Evolutionary conservation across 2,888 invertebrate genomes (phyloP).

Genomic region (Azorinus chamasolen): DNA sequence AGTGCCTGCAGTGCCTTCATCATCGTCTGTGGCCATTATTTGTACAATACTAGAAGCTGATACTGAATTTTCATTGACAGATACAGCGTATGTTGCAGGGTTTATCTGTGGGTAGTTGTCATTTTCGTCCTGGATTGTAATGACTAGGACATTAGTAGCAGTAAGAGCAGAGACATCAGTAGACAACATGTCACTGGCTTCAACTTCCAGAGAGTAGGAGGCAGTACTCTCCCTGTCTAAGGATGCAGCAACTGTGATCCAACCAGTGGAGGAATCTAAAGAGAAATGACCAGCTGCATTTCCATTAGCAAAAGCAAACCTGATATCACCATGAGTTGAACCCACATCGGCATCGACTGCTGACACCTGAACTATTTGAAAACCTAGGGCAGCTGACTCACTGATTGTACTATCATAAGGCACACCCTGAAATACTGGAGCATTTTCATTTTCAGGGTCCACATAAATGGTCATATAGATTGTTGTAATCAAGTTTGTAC

Average conservation of each 20-base stretch:
- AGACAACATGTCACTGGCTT: conserved; percentile 65
- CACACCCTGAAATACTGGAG: conserved; percentile 64
- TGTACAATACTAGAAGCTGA: conserved; percentile 45
- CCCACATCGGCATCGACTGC: conserved; percentile 68
- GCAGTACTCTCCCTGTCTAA: conserved; percentile 77
- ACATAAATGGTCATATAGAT: conserved; percentile 51
- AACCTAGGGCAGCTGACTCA: conserved; percentile 59
- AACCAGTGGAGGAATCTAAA: conserved; percentile 70
- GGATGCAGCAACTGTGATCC: conserved; percentile 61
- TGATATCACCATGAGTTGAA: conserved; percentile 69
- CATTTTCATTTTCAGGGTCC: conserved; percentile 71
- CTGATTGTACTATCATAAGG: conserved; percentile 58
- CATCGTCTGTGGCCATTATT: conserved; percentile 64
- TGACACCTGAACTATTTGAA: conserved; percentile 46
- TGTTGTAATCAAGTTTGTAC: conserved; percentile 44
- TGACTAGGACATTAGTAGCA: conserved; percentile 91
- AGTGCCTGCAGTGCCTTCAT: conserved; percentile 68
- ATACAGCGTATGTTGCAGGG: conserved; percentile 95
- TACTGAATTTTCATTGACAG: conserved; percentile 93
- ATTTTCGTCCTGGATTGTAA: conserved; percentile 97
- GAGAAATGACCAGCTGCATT: conserved; percentile 69
- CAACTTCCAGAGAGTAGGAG: conserved; percentile 67
- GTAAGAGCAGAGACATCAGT: conserved; percentile 50
- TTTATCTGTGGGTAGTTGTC: conserved; percentile 98
- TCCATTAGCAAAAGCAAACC: conserved; percentile 68